Conservation (phyloP, 2,797 vertebrate genomes). For the Tokudaia tokunoshimensis region DNA sequence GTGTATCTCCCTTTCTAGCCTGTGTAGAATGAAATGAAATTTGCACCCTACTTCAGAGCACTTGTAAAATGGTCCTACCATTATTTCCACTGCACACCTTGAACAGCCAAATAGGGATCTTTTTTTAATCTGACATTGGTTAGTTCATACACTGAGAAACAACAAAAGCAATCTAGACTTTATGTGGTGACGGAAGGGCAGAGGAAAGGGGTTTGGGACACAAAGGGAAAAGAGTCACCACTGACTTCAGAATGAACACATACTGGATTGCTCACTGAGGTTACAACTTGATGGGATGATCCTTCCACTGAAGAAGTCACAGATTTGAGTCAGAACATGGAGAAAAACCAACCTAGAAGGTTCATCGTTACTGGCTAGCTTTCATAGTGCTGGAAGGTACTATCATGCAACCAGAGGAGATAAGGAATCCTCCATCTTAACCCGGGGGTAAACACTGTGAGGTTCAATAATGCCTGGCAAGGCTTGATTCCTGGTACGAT, state of each 20-base stretch:
- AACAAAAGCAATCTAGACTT: background rate
- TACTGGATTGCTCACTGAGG: background rate
- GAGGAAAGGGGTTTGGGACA: background rate
- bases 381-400: background rate
- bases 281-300: background rate
- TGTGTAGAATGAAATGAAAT: background rate
- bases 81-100: background rate
- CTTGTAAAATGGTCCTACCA: background rate
- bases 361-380: background rate
- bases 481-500: background rate
- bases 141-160: background rate
- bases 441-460: too few species aligned
- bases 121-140: background rate
- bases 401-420: background rate
- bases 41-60: background rate
- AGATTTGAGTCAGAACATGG: background rate
- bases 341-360: background rate
- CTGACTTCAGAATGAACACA: background rate
- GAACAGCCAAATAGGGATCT: background rate
- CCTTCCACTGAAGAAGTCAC: background rate
- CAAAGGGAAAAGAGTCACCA: background rate
- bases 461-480: background rate
- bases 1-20: background rate
- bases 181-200: background rate
- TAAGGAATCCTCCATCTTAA: background rate